phyloP scores from a whole-genome alignment of 2,888 invertebrate species.

The Ennomos fuscantarius region DNA sequence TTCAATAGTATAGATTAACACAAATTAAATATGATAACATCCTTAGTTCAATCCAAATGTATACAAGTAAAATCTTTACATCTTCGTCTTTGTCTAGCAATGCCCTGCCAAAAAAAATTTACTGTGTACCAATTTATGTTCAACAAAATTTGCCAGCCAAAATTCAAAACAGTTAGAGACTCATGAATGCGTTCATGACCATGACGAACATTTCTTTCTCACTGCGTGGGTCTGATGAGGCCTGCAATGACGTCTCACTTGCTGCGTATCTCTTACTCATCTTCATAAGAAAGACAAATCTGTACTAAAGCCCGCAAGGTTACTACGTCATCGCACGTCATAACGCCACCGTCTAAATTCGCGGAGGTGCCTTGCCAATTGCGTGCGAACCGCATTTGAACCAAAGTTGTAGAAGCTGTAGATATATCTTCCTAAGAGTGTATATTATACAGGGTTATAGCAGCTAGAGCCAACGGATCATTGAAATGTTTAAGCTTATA shows the following conservation, averaged over 20 bases:
- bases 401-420: no score
- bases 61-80: no score
- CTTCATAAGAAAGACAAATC: slow-evolving; percentile 5
- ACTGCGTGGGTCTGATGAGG: slow-evolving; percentile 2
- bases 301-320: slow-evolving; percentile 15
- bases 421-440: background rate
- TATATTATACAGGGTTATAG: background rate
- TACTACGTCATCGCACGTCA: slow-evolving; percentile 30
- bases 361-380: slow-evolving; percentile 30
- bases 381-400: slow-evolving; percentile 23
- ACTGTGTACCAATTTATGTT: no score
- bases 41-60: no score
- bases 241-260: slow-evolving; percentile 2
- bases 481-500: no score
- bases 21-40: no score
- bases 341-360: slow-evolving; percentile 18
- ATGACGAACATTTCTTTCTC: background rate
- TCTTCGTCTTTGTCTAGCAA: background rate
- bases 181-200: background rate
- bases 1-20: no score
- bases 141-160: no score
- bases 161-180: no score
- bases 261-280: slow-evolving; percentile 1
- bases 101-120: no score
- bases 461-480: background rate